These are phyloP conservation scores for Phylloscopus trochiloides DNA, from an alignment of 2,113 vertebrate species.

Conservation along the genomic window DNA sequence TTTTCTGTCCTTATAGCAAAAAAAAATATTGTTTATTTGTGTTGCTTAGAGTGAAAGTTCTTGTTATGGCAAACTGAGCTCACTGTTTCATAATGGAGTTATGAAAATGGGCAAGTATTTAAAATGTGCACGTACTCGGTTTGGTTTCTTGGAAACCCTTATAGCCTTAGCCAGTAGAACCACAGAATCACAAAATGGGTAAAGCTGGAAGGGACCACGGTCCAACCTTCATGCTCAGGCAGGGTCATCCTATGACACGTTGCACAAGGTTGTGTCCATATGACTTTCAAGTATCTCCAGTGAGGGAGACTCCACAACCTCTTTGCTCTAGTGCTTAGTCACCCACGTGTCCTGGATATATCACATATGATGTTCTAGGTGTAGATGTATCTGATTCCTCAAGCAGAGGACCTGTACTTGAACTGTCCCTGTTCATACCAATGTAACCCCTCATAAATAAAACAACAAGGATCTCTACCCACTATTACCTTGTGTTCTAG, in stretches of 20 bases:
- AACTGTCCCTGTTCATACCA: background rate
- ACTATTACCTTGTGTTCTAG: background rate
- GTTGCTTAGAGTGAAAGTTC: background rate
- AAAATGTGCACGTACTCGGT: background rate
- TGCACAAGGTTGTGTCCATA: background rate
- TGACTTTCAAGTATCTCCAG: background rate
- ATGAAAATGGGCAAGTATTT: background rate
- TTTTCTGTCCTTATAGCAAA: background rate
- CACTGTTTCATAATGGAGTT: background rate
- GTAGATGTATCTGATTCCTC: background rate
- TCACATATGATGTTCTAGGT: background rate
- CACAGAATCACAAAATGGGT: background rate
- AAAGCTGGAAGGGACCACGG: background rate
- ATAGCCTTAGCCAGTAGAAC: background rate
- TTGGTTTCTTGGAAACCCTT: background rate
- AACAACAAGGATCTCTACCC: background rate
- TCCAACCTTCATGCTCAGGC: background rate
- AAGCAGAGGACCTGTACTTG: background rate
- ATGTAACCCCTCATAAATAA: background rate
- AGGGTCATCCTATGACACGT: background rate
- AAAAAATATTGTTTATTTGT: background rate
- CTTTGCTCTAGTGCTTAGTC: background rate
- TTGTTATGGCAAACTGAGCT: background rate
- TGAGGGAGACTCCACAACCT: background rate
- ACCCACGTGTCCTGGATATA: background rate